Evolutionary conservation across 2,888 invertebrate genomes (phyloP).

Genomic region (Idaea dimidiata): DNA sequence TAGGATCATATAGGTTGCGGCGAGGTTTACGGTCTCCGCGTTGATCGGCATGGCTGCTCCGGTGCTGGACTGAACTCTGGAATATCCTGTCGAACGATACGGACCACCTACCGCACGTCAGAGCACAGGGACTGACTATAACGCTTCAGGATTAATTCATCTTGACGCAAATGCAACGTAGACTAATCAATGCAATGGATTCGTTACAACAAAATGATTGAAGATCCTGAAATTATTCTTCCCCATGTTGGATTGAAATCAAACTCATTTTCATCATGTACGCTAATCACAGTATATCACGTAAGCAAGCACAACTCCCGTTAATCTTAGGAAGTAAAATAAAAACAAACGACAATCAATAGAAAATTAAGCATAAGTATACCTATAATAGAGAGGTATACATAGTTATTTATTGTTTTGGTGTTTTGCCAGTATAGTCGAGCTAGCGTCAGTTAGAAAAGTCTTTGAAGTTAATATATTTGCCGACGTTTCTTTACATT

Average conservation of each 20-base stretch:
- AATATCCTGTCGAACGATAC: constrained; percentile 38
- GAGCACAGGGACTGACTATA: constrained; percentile 57
- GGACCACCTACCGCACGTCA: constrained; percentile 46
- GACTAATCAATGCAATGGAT: no score
- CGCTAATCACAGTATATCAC: no score
- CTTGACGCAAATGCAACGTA: constrained; percentile 1
- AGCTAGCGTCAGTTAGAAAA: background rate
- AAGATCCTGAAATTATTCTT: background rate
- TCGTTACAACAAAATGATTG: background rate
- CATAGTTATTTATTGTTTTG: background rate
- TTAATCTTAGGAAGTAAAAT: background rate
- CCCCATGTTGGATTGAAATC: no score
- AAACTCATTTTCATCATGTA: no score
- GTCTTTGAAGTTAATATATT: no score
- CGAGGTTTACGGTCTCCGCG: constrained; percentile 84
- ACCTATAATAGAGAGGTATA: background rate
- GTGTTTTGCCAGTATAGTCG: background rate
- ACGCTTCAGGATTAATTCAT: constrained; percentile 32
- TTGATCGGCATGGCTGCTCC: constrained; percentile 71
- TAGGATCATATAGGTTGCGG: constrained; percentile 86
- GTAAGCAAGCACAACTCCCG: no score
- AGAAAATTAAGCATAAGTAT: background rate
- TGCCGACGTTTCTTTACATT: background rate
- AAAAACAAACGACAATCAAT: background rate
- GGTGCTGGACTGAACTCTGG: constrained; percentile 52